Conservation (phyloP, 92 coral and sea anemone genomes). For the Umimayanthus kanabou region DNA sequence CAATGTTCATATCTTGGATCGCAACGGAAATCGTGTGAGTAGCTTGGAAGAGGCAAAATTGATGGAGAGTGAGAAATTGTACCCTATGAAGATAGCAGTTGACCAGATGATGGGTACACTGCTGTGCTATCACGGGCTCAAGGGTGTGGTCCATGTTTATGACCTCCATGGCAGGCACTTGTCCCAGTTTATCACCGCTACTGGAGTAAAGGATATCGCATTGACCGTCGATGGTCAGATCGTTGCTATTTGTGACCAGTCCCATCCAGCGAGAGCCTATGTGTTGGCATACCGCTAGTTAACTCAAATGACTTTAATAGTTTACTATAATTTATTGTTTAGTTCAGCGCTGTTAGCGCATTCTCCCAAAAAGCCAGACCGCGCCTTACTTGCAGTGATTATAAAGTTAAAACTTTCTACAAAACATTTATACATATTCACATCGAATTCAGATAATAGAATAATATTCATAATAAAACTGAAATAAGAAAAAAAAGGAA, state of each 20-base stretch:
- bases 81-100: constrained; percentile 13
- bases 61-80: constrained; percentile 19
- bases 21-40: background rate
- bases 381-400: too few species aligned
- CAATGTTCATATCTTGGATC: constrained; percentile 10
- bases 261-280: background rate
- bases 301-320: background rate
- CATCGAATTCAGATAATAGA: too few species aligned
- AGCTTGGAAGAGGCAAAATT: background rate
- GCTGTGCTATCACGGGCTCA: constrained; percentile 28
- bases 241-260: constrained; percentile 18
- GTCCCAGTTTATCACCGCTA: background rate
- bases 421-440: too few species aligned
- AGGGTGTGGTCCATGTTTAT: constrained; percentile 2
- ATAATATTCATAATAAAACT: too few species aligned
- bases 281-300: constrained; percentile 10
- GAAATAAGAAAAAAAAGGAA: too few species aligned
- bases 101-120: background rate
- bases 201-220: background rate
- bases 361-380: too few species aligned
- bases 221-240: background rate
- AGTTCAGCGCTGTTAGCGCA: too few species aligned
- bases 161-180: constrained; percentile 5
- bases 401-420: too few species aligned
- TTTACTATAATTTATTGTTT: too few species aligned